Evolutionary conservation across 2,888 invertebrate genomes (phyloP), one percentile per base, ranked within the genome.

Genomic region (Mesoligia furuncula): DNA sequence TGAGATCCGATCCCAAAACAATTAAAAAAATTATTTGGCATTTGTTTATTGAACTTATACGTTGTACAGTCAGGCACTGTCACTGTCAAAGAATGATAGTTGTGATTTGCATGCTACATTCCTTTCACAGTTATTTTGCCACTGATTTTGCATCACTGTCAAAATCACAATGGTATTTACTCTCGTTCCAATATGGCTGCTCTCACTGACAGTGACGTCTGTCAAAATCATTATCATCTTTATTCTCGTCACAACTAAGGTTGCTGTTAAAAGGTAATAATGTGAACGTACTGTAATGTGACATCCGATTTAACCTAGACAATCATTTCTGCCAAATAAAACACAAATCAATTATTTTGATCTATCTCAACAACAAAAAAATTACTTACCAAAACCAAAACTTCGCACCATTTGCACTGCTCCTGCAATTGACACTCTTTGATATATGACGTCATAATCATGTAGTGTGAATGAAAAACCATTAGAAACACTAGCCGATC

Each of bases 391-490:
- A 51, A 62, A 48, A 72, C 59, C 31, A 45, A 57, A 78, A 36
- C 13, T 42, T 39, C 67, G 51, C 73, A 84, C 59, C 66, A 83
- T 57, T 75, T 82, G 39, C 27, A 69, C 6, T 11, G 24, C 48
- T 31, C n/a, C 36, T 87, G 89, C 75, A 62, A 87, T 87, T 87
- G 89, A 87, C 85, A 80, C 20, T 9, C 36, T 31, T 62, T 85
- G 79, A 89, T 81, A 76, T 79, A 85, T 79, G 79, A 83, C 65
- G 59, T 73, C 59, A 80, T 72, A 73, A 76, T 72, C 73, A 88
- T 64, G 42, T 51, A 75, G 73, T 85, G 80, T 79, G 86, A 88
- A 85, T 70, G 83, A 71, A 87, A 87, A 84, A 48, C 85, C 80
- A 89, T 87, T 89, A 85, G 57, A 67, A 75, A 78, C 83, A 88